Base-by-base conservation (phyloP, 37 sponge, comb jelly and placozoan species). In the Halichondria panicea region DNA sequence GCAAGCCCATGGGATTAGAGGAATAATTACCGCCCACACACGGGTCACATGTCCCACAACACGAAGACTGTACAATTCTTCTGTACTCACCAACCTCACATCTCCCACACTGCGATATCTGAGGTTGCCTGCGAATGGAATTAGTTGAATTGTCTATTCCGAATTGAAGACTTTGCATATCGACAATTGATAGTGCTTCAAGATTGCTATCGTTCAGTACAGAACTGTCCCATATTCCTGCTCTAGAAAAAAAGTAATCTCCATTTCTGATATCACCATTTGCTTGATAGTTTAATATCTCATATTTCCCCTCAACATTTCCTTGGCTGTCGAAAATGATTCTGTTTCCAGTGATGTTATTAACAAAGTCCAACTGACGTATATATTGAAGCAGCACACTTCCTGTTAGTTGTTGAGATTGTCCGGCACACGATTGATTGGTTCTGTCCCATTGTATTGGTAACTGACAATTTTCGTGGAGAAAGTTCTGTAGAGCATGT, bases 11-110 rank as follows among this genome's bases (percentile, higher is more conserved):
- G 0, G 61, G 57, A 12, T 68, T n/a, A 2, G 18, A 55, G 52
- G 87, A 81, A 60, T 66, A 92, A 21, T 60, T 80, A 21, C 61
- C 28, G 5, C 82, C 88, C 8, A 71, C 43, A 63, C 95, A 94
- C 0, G 81, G 76, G 4, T 70, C 76, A 68, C 95, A 94, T 37
- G 45, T 64, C 56, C 91, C 85, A 50, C 95, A 94, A 53, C 95
- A 94, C 18, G 63, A 63, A 2, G 56, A 68, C 13, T 6, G 48
- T 11, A 79, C 68, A 1, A 59, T 1, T 15, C 61, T 60, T 2
- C 76, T 74, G 30, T 42, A 44, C 55, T 80, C 48, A 1, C 95
- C 95, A 22, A 58, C 39, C 12, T 22, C 41, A 55, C 95, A 94
- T 22, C 42, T 27, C 0, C 80, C 50, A 58, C 89, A 94, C 55